Evolutionary conservation across 2,888 invertebrate species (phyloP).

Genomic region (Melanostoma mellinum): DNA sequence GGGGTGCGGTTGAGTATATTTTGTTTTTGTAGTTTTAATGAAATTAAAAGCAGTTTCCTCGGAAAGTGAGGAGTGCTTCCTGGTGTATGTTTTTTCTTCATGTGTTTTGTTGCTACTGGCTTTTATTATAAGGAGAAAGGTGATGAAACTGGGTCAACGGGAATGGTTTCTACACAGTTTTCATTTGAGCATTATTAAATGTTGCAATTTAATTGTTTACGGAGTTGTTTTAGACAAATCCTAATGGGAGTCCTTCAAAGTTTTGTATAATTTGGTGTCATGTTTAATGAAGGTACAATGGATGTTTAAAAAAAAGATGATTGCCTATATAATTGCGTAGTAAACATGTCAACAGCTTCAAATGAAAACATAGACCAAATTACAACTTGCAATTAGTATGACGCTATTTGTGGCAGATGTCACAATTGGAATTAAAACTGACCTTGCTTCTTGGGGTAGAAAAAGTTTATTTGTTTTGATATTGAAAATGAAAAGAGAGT

Average conservation of each 20-base stretch:
- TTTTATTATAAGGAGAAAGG: not conserved
- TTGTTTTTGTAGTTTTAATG: conserved; percentile 53
- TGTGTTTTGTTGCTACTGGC: not conserved
- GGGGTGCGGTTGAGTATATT: conserved; percentile 52
- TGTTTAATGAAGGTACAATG: not conserved
- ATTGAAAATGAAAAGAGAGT: too few species aligned
- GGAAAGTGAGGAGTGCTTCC: conserved; percentile 40
- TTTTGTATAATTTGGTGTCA: not conserved
- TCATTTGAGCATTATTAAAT: not conserved
- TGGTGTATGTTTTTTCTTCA: conserved; percentile 12
- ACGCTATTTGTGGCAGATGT: too few species aligned
- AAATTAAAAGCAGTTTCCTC: conserved; percentile 63
- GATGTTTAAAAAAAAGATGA: too few species aligned
- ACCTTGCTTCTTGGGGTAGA: too few species aligned
- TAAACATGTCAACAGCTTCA: too few species aligned
- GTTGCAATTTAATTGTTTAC: conserved; percentile 3
- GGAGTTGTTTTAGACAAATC: not conserved
- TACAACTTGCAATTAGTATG: too few species aligned
- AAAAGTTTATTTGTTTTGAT: too few species aligned
- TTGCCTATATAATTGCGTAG: too few species aligned
- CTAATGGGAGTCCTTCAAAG: not conserved
- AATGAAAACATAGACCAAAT: too few species aligned
- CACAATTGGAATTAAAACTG: too few species aligned
- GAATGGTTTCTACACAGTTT: conserved; percentile 19
- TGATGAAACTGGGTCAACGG: conserved; percentile 50